Evolutionary conservation across 23 tunicate genomes (phyloP).

Genomic region (Halocynthia aurantium): DNA sequence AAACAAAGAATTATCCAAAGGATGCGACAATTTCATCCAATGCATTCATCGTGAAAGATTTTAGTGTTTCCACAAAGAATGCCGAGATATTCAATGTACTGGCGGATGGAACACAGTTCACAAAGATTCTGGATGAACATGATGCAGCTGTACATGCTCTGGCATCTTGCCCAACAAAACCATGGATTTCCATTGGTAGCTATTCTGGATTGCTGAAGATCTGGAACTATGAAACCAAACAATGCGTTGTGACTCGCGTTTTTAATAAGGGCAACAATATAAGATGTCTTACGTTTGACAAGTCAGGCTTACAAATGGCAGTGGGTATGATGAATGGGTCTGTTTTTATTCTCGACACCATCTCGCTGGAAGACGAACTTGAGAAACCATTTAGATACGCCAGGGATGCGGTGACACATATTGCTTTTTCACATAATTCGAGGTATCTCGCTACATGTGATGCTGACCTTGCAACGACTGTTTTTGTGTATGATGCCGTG

Average conservation of each 20-base stretch:
- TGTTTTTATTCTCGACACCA: conserved; percentile 58
- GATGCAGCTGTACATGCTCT: conserved; percentile 71
- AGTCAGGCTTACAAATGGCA: conserved; percentile 62
- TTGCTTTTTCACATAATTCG: conserved; percentile 69
- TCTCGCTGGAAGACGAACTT: conserved; percentile 25
- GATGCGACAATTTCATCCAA: conserved; percentile 66
- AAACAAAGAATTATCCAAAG: conserved; percentile 32
- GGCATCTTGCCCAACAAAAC: conserved; percentile 70
- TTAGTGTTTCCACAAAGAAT: conserved; percentile 58
- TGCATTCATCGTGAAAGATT: conserved; percentile 58
- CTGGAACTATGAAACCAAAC: conserved; percentile 75
- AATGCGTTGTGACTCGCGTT: conserved; percentile 58
- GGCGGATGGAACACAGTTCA: conserved; percentile 40
- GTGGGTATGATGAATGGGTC: conserved; percentile 68
- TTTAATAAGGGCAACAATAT: conserved; percentile 57
- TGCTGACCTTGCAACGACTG: conserved; percentile 52
- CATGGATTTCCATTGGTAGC: conserved; percentile 82
- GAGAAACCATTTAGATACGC: conserved; percentile 60
- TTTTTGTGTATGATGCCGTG: conserved; percentile 28
- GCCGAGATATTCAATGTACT: conserved; percentile 59
- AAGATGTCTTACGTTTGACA: conserved; percentile 47
- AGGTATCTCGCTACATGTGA: conserved; percentile 83
- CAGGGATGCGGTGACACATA: conserved; percentile 60
- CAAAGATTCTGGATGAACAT: conserved; percentile 39
- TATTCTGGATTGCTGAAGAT: conserved; percentile 69